Base-by-base conservation (phyloP, 2,113 vertebrate genomes). In the Drymodes brunneopygia region DNA sequence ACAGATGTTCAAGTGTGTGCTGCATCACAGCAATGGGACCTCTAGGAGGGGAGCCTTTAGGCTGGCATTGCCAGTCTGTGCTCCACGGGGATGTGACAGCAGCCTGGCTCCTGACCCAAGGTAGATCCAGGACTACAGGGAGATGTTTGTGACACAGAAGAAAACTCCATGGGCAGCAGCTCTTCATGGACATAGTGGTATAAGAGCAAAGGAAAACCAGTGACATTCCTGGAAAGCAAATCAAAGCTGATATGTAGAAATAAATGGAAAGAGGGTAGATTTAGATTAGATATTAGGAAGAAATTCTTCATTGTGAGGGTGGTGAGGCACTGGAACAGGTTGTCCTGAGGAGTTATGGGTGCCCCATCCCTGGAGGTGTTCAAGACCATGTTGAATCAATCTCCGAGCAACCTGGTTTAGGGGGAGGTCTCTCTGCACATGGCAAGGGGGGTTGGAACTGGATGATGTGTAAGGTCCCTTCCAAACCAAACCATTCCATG, bases 21-120 rank as follows among this genome's bases (percentile, higher is more conserved):
- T 51, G 16, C 6, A 14, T 56, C 7, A 1, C 6, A 7, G 31
- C 35, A 58, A 12, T 20, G 36, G 71, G 15, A 29, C 15, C 8
- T 72, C 28, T 25, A 25, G 56, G 25, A 73, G 40, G n/a, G 24
- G 24, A 73, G n/a, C 8, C 17, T 42, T n/a, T 44, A 61, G 64
- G 31, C 12, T 88, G 71, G 25, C 22, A 53, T 23, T 79, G 51
- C 42, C 11, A 4, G 38, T 23, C 19, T 1, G 1, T 56, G 31
- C 58, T 87, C 47, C 6, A 9, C 2, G 10, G 36, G n/a, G 23
- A 35, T 0, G 0, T 29, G 50, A n/a, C 3, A 19, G 47, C 51
- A 86, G 73, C 38, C 62, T 36, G n/a, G 15, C 36, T 88, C 14
- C 62, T n/a, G 35, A 35, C 28, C 22, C 1, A 6, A 6, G 42